Evolutionary conservation across 1,140 invertebrate species (phyloP), one percentile per base, ranked within the genome.

Genomic region (Oedothorax gibbosus): DNA sequence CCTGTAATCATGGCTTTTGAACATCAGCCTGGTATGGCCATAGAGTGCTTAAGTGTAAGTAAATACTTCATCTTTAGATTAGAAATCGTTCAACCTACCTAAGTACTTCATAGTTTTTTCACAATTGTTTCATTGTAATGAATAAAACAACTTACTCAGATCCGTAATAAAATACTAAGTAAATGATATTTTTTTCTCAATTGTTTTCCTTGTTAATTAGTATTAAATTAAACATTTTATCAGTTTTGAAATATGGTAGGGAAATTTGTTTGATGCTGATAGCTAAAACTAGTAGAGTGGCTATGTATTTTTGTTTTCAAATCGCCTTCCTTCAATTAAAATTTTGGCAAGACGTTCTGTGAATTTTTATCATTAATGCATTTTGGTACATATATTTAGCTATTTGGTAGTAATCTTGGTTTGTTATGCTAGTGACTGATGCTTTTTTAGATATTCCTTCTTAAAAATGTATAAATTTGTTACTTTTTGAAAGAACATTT

Each of bases 11-110:
- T 95, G 93, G 94, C 95, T 89, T 95, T 95, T 93, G 95, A 97
- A 89, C 96, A 98, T 90, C 95, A 97, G 92, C 96, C 97, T 89
- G 97, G 97, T 88, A 98, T 96, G 88, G 97, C 96, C 83, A 97
- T 98, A 94, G 95, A 98, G 91, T 98, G 97, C 91, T 93, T 97
- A 84, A 98, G 96, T 90, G 98, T 99, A 75, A 75, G 72, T 7
- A 57, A 57, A 49, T 35, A 18, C 57, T 15, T 62, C 57, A 12
- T 62, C 57, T 62, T 1, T 2, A 62, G 2, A 1, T 62, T 62
- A 15, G 12, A 62, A 12, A 15, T 12, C 18, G 12, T 62, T 12
- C 57, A 62, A 62, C 12, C 57, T 62, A 62, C 12, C 35, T 35
- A 35, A 35, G 1, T 35, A 35, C 35, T 35, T 35, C 35, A 35